phyloP scores from a whole-genome alignment of 2,888 invertebrate genomes.

The Brenthis hecate region DNA sequence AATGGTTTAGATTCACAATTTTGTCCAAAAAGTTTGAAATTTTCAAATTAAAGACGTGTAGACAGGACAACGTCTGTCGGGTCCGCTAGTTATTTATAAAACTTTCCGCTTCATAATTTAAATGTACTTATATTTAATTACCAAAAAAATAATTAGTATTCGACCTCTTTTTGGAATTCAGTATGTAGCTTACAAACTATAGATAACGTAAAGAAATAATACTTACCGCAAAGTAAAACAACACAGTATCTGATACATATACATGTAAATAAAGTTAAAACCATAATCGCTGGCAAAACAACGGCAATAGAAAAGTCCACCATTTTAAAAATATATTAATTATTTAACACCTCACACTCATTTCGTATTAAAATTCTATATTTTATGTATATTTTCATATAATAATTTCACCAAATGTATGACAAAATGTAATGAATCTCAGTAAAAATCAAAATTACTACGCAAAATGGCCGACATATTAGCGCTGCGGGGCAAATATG shows the following conservation, averaged over 20 bases:
- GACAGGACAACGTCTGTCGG: too few relatives aligned
- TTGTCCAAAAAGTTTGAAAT: too few relatives aligned
- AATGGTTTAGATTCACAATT: too few relatives aligned
- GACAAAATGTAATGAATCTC: slow-evolving; percentile 3
- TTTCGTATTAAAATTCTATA: background rate
- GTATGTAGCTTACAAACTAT: too few relatives aligned
- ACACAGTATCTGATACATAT: slow-evolving; percentile 26
- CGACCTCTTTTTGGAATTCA: too few relatives aligned
- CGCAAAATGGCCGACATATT: slow-evolving; percentile 20
- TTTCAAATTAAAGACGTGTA: too few relatives aligned
- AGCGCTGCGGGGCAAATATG: slow-evolving; percentile 14
- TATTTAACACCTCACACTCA: background rate
- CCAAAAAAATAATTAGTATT: too few relatives aligned
- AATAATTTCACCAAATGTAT: background rate
- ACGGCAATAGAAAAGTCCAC: slow-evolving; percentile 12
- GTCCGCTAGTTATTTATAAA: too few relatives aligned
- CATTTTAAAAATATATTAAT: slow-evolving; percentile 8
- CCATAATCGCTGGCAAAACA: slow-evolving; percentile 24
- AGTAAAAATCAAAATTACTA: slow-evolving; percentile 21
- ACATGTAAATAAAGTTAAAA: slow-evolving; percentile 28
- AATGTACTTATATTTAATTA: too few relatives aligned
- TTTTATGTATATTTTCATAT: background rate
- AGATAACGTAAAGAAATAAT: background rate
- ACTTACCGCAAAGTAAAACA: slow-evolving; percentile 32
- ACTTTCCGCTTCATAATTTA: too few relatives aligned